Conservation (phyloP, 2,113 vertebrate genomes). For the Lota lota region DNA sequence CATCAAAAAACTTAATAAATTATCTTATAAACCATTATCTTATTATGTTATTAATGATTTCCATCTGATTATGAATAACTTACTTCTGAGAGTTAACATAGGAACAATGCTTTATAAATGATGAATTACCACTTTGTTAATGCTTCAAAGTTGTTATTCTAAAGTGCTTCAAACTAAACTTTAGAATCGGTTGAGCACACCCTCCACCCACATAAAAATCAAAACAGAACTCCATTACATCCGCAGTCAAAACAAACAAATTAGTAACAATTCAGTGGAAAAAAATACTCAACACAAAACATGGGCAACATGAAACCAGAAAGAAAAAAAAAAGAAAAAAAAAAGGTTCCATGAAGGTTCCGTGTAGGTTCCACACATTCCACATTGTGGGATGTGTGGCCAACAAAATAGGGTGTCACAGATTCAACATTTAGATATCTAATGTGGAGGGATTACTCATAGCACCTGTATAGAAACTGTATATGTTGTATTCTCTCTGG, state of each 20-base stretch:
- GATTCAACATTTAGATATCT: neutral
- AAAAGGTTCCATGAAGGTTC: neutral
- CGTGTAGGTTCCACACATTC: neutral
- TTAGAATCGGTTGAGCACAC: neutral
- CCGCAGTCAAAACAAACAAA: neutral
- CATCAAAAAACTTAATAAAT: too few species aligned
- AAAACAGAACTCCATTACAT: neutral
- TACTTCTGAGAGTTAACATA: too few species aligned
- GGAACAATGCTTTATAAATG: too few species aligned
- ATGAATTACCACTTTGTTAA: too few species aligned
- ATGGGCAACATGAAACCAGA: neutral
- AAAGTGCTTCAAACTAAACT: neutral
- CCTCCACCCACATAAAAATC: neutral
- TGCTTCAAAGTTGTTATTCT: too few species aligned
- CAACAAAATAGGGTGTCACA: conserved; percentile 12
- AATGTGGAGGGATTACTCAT: conserved; percentile 2
- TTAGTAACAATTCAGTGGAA: neutral
- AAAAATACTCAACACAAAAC: neutral
- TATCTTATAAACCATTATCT: too few species aligned
- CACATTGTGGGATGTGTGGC: neutral
- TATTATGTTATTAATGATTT: too few species aligned
- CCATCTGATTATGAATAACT: too few species aligned
- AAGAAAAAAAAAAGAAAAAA: neutral
- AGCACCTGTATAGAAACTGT: conserved; percentile 9
- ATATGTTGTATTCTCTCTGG: conserved; percentile 4